A percentile compares a stretch with the other conserved stretches of the same genome.
Conservation (phyloP, 2,888 invertebrate genomes). For the Dorcus parallelipipedus region DNA sequence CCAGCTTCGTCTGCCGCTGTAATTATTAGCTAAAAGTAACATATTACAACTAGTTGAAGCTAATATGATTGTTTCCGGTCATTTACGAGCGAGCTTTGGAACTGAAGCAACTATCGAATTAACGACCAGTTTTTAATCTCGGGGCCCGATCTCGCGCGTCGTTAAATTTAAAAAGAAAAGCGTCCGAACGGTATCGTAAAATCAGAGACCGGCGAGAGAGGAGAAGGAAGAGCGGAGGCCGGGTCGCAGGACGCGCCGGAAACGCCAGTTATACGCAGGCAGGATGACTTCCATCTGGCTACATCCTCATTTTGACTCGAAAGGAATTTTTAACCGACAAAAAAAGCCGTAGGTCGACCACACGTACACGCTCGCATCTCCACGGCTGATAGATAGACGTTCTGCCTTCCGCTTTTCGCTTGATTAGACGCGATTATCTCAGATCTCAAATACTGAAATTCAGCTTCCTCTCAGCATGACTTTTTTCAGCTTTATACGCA, state of each 20-base stretch:
- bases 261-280: constrained; percentile 57
- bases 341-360: constrained; percentile 32
- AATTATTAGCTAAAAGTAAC: no score
- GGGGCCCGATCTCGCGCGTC: no score
- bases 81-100: no score
- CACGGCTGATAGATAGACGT: neutral
- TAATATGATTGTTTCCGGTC: no score
- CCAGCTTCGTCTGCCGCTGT: no score
- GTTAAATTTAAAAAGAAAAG: neutral
- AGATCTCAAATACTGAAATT: no score
- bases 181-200: constrained; percentile 14
- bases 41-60: no score
- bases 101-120: no score
- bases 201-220: constrained; percentile 14
- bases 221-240: constrained; percentile 41
- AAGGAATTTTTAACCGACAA: constrained; percentile 44
- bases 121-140: no score
- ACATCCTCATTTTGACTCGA: constrained; percentile 45
- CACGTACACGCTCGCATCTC: constrained; percentile 12
- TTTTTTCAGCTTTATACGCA: no score
- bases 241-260: constrained; percentile 50
- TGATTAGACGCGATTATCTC: neutral
- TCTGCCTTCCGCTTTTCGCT: neutral
- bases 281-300: constrained; percentile 49
- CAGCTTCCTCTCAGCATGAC: no score